Evolutionary conservation across 1,140 invertebrate genomes (phyloP).

Genomic region (Hetaerina americana): DNA sequence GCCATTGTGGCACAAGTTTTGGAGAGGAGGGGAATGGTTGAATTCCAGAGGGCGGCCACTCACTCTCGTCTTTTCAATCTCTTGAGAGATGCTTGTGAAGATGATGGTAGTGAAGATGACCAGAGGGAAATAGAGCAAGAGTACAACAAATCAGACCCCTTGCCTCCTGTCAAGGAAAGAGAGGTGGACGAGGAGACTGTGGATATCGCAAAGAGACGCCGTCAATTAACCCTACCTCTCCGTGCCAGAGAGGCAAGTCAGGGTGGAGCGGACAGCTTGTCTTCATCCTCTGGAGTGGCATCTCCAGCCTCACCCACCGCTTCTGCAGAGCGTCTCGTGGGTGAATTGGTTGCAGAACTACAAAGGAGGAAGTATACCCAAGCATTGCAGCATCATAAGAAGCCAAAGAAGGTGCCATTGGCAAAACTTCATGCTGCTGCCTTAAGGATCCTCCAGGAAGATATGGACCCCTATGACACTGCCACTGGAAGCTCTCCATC

Average conservation of each 20-base stretch:
- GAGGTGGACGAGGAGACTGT: slow-evolving; percentile 6
- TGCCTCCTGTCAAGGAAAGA: slow-evolving; percentile 21
- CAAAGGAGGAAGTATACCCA: slow-evolving; percentile 34
- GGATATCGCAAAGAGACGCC: slow-evolving; percentile 21
- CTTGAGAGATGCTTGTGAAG: slow-evolving; percentile 40
- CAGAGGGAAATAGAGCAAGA: slow-evolving; percentile 21
- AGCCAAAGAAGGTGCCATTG: slow-evolving; percentile 37
- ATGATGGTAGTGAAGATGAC: slow-evolving; percentile 25
- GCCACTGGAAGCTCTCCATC: slow-evolving; percentile 17
- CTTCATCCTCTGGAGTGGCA: slow-evolving; percentile 33
- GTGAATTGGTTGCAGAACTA: slow-evolving; percentile 32
- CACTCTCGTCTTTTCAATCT: slow-evolving; percentile 56
- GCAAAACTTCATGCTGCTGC: slow-evolving; percentile 41
- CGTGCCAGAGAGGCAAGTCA: slow-evolving; percentile 13
- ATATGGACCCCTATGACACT: slow-evolving; percentile 30
- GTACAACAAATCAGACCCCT: slow-evolving; percentile 18
- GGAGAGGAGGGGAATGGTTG: slow-evolving; percentile 38
- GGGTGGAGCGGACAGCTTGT: slow-evolving; percentile 15
- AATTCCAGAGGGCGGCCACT: slow-evolving; percentile 53
- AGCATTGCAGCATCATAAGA: slow-evolving; percentile 36
- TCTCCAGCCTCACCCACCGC: slow-evolving; percentile 36
- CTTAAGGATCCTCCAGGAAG: slow-evolving; percentile 35
- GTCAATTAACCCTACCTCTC: slow-evolving; percentile 28
- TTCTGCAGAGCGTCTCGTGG: slow-evolving; percentile 39
- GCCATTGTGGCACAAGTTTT: slow-evolving; percentile 25